Evolutionary conservation across 2,113 vertebrate species (phyloP).

Genomic region (Shinisaurus crocodilurus): DNA sequence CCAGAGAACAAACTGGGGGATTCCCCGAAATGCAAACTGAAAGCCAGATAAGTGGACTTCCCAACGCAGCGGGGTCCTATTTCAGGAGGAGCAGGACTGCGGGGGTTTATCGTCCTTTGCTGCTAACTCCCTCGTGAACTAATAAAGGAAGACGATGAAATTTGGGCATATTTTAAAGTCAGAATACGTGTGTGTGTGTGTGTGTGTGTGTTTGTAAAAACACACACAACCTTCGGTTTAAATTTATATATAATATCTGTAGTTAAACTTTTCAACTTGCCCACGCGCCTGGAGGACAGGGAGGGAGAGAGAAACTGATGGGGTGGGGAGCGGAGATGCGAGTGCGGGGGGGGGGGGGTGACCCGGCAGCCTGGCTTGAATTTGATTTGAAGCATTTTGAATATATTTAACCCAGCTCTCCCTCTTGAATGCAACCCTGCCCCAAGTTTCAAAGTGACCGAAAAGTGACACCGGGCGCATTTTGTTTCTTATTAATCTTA

Average conservation of each 20-base stretch:
- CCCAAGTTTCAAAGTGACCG: constrained; percentile 96
- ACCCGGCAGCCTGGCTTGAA: constrained; percentile 72
- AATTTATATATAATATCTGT: constrained; percentile 17
- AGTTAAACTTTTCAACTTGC: constrained; percentile 69
- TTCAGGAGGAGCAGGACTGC: constrained; percentile 49
- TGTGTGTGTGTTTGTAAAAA: not conserved
- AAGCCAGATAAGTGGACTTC: constrained; percentile 57
- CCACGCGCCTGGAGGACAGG: constrained; percentile 56
- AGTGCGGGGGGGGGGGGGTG: constrained; percentile 54
- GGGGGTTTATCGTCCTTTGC: constrained; percentile 57
- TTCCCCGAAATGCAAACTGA: constrained; percentile 53
- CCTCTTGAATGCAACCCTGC: constrained; percentile 79
- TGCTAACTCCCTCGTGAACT: constrained; percentile 54
- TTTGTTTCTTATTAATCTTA: constrained; percentile 99
- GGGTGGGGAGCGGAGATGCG: constrained; percentile 4
- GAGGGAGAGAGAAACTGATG: constrained; percentile 18
- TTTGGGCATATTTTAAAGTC: not conserved
- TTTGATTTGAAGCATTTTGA: constrained; percentile 83
- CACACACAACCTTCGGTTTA: not conserved
- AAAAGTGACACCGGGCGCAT: constrained; percentile 97
- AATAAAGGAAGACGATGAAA: constrained; percentile 67
- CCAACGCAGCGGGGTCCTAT: constrained; percentile 65
- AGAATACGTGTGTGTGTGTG: not conserved
- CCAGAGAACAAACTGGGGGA: constrained; percentile 32
- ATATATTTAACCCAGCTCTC: constrained; percentile 81